Conservation (phyloP, 1,140 invertebrate species). For the Trichogramma pretiosum region DNA sequence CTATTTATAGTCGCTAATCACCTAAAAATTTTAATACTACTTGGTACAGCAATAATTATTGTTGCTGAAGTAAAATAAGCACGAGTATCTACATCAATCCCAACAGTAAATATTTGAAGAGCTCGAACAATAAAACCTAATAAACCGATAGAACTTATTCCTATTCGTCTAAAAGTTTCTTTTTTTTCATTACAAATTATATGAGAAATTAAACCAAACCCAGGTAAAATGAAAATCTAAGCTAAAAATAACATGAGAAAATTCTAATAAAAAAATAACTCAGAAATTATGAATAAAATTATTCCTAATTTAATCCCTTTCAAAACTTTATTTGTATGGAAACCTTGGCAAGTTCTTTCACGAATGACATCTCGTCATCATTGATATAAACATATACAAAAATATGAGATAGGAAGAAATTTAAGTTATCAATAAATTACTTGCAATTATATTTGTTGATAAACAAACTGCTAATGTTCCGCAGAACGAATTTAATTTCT, state of each 20-base stretch:
- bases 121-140: constrained; percentile 59
- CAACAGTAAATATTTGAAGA: constrained; percentile 62
- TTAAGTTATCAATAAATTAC: neutral
- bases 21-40: constrained; percentile 59
- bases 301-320: constrained; percentile 50
- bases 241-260: constrained; percentile 55
- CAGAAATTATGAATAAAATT: constrained; percentile 56
- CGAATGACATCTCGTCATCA: constrained; percentile 58
- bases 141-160: constrained; percentile 57
- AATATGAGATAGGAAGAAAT: constrained; percentile 4
- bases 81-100: constrained; percentile 62
- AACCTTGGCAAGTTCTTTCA: constrained; percentile 50
- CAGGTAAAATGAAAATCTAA: neutral
- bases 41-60: constrained; percentile 61
- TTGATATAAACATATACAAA: constrained; percentile 33
- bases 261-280: constrained; percentile 54
- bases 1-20: constrained; percentile 34
- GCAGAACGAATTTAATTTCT: constrained; percentile 55
- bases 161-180: constrained; percentile 44
- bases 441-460: constrained; percentile 1
- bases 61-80: constrained; percentile 63
- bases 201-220: constrained; percentile 1
- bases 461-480: constrained; percentile 28
- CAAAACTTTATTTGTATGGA: constrained; percentile 39
- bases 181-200: neutral